These are phyloP conservation scores for Timema podura DNA, from an alignment of 2,888 invertebrate species.

Conservation along the genomic window DNA sequence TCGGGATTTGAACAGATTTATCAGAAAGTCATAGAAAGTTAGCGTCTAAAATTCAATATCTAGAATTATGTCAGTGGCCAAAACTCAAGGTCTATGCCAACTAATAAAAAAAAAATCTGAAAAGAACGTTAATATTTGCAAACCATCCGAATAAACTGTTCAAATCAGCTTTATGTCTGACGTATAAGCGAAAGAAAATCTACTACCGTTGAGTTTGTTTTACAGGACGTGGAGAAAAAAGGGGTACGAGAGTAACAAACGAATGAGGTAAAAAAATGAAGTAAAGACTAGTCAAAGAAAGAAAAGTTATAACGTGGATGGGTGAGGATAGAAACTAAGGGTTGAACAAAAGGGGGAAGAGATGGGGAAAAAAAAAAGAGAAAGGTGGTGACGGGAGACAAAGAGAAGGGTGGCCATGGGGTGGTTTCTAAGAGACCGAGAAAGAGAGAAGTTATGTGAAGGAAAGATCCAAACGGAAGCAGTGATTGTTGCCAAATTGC, in stretches of 20 bases:
- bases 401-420: slow-evolving; percentile 6
- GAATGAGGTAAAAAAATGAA: slow-evolving; percentile 8
- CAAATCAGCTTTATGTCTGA: too few species aligned
- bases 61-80: neutral
- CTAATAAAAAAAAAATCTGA: neutral
- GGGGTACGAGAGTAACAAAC: neutral
- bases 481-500: slow-evolving; percentile 34
- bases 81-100: neutral
- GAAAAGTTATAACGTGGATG: neutral
- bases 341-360: slow-evolving; percentile 1
- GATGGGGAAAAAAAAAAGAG: neutral
- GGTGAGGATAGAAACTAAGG: neutral
- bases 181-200: too few species aligned
- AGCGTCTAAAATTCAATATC: neutral
- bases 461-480: slow-evolving; percentile 24
- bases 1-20: too few species aligned
- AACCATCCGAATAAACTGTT: too few species aligned
- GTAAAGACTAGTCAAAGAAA: slow-evolving; percentile 1
- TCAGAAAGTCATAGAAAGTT: neutral
- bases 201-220: too few species aligned
- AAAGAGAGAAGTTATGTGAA: neutral
- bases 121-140: too few species aligned
- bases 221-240: too few species aligned
- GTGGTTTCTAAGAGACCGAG: neutral
- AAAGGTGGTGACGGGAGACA: slow-evolving; percentile 1